Evolutionary conservation across 1,140 invertebrate genomes (phyloP).

Genomic region (Pantala flavescens): DNA sequence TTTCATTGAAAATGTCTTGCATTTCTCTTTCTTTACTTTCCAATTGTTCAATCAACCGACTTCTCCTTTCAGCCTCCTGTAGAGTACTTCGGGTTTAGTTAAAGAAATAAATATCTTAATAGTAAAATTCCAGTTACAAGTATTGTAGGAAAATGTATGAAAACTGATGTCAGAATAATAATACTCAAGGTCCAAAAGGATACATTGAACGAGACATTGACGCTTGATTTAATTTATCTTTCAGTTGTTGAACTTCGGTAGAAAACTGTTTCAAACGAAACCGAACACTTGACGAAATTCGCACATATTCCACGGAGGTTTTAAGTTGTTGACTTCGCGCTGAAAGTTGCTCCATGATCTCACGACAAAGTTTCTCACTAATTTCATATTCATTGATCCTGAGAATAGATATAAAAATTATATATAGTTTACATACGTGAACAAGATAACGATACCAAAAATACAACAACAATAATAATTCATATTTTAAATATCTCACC

Average conservation of each 20-base stretch:
- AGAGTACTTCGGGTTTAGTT: constrained; percentile 17
- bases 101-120: too few species aligned
- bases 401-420: constrained; percentile 23
- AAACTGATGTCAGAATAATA: too few species aligned
- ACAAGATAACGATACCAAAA: too few species aligned
- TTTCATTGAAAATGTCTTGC: constrained; percentile 41
- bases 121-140: too few species aligned
- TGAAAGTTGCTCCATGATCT: constrained; percentile 50
- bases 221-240: constrained; percentile 42
- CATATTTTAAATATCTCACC: constrained; percentile 23
- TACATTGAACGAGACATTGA: constrained; percentile 40
- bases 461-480: not conserved
- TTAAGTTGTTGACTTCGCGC: constrained; percentile 40
- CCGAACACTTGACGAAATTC: constrained; percentile 46
- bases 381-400: constrained; percentile 55
- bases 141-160: too few species aligned
- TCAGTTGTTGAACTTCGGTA: constrained; percentile 47
- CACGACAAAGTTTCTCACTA: constrained; percentile 49
- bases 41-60: constrained; percentile 44
- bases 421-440: too few species aligned
- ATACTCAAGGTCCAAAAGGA: constrained; percentile 25
- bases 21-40: constrained; percentile 46
- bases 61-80: constrained; percentile 48
- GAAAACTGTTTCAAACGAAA: constrained; percentile 49
- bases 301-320: constrained; percentile 41